These are phyloP conservation scores for Hippopotamus amphibius DNA, from an alignment of 2,113 vertebrate genomes.

Conservation along the genomic window DNA sequence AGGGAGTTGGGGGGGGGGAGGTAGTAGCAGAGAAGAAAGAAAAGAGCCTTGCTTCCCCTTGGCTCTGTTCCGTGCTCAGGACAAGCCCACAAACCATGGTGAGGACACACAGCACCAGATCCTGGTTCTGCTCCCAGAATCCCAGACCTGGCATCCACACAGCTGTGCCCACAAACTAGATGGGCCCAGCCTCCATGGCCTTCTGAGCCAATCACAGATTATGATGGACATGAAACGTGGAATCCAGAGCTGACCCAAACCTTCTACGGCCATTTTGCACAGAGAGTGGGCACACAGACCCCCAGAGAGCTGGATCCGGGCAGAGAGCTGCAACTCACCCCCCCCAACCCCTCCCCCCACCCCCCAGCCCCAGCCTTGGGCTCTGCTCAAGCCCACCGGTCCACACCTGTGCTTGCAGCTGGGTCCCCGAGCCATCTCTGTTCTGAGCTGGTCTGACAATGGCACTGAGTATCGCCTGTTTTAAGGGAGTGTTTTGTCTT, in stretches of 20 bases:
- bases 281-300: accelerated
- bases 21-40: accelerated
- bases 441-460: neutral
- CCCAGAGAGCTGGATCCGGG: neutral
- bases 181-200: no score
- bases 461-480: neutral
- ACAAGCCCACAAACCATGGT: accelerated
- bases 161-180: neutral
- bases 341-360: neutral
- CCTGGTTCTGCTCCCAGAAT: neutral
- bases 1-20: no score
- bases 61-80: neutral
- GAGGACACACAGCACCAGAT: no score
- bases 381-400: neutral
- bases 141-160: neutral
- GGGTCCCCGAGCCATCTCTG: neutral
- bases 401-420: neutral
- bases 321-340: accelerated
- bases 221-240: neutral
- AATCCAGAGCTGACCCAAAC: neutral
- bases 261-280: accelerated
- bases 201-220: neutral
- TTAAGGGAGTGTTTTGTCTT: neutral
- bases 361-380: neutral
- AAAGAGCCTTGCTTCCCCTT: neutral